phyloP scores from a whole-genome alignment of 2,113 vertebrate genomes.

The Plectropomus leopardus region DNA sequence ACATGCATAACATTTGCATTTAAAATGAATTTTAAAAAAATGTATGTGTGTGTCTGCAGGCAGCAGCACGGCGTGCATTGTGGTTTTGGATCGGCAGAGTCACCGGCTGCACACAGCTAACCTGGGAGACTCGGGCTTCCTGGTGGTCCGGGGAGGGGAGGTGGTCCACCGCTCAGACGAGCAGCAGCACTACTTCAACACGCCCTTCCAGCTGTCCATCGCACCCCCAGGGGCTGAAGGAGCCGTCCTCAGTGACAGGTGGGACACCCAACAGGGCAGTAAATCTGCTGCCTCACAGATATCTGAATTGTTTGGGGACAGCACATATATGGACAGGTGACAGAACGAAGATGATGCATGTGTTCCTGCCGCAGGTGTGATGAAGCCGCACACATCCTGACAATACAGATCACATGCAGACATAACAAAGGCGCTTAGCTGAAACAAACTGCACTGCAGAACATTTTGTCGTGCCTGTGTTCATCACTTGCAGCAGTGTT shows the following conservation, averaged over 20 bases:
- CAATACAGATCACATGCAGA: constrained; percentile 16
- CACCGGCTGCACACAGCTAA: constrained; percentile 97
- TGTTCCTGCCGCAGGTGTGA: background rate
- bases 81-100: constrained; percentile 94
- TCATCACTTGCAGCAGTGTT: constrained; percentile 2
- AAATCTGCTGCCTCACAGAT: background rate
- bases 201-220: constrained; percentile 97
- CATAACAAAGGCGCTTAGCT: background rate
- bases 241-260: constrained; percentile 89
- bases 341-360: background rate
- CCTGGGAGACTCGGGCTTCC: constrained; percentile 96
- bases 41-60: constrained; percentile 77
- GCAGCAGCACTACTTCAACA: constrained; percentile 96
- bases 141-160: constrained; percentile 95
- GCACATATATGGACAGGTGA: background rate
- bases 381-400: background rate
- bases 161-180: constrained; percentile 98
- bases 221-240: constrained; percentile 95
- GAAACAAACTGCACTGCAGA: background rate
- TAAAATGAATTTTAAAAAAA: background rate
- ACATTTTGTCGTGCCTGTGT: background rate
- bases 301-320: background rate
- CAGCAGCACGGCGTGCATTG: constrained; percentile 95
- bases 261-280: constrained; percentile 11
- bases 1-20: constrained; percentile 4